Percentiles rank a stretch among this genome's conserved stretches.
These are phyloP conservation scores for Endomychus coccineus DNA, from an alignment of 2,888 invertebrate species.

Conservation along the genomic window DNA sequence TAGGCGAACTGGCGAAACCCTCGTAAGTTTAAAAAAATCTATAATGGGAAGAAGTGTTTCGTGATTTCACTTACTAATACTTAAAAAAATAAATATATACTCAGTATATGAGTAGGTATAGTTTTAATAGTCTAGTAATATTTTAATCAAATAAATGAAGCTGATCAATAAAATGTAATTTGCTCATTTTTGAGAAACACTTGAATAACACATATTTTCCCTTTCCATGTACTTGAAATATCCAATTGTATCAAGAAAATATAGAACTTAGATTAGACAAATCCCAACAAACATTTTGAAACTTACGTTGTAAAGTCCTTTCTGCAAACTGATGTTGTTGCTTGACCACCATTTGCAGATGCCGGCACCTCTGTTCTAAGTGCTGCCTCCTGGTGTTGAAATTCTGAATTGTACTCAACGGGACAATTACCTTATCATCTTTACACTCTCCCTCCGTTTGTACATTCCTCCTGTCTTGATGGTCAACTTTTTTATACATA, in stretches of 20 bases:
- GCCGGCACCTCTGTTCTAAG: conserved; percentile 56
- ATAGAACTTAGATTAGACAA: neutral
- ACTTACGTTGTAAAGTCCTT: conserved; percentile 56
- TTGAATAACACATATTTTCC: no score
- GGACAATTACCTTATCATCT: conserved; percentile 32
- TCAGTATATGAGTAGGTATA: no score
- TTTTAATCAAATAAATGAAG: no score
- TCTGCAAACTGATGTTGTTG: conserved; percentile 58
- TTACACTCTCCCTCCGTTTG: conserved; percentile 20
- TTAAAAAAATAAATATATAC: no score
- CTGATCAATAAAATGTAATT: conserved; percentile 1
- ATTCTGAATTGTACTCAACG: conserved; percentile 35
- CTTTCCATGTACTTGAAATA: neutral
- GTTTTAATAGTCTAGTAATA: no score
- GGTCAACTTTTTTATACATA: conserved; percentile 31
- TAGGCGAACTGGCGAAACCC: no score
- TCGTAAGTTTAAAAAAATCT: no score
- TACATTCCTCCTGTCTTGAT: neutral
- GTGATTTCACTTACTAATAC: no score
- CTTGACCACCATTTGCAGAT: conserved; percentile 54
- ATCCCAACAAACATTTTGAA: conserved; percentile 3
- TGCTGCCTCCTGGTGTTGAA: conserved; percentile 38
- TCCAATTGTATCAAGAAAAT: neutral
- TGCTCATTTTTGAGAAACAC: neutral
- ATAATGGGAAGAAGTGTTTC: no score